Evolutionary conservation across 2,113 vertebrate species (phyloP), one percentile per base, ranked within the genome.

Genomic region (Pygoscelis adeliae): DNA sequence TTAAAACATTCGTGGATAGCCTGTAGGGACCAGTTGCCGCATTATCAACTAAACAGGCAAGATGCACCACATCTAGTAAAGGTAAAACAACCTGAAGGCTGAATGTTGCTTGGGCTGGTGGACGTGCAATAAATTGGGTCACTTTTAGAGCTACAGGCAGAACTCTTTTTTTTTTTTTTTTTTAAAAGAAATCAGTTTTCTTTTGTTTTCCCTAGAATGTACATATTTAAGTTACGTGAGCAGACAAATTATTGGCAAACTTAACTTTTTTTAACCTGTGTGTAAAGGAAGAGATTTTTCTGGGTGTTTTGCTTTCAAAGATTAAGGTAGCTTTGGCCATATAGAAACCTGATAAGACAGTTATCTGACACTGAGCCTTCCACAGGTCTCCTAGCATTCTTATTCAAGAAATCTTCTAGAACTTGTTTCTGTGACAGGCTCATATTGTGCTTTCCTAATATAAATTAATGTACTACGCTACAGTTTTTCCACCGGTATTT

Each of bases 1-100:
- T 97, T 99, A 62, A 99, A 99, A 79, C 99, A 99, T 96, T 99
- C 99, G 25, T 99, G 99, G 99, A 99, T 99, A 93, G 98, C 99
- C 82, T 99, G 99, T 91, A 98, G 99, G 97, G 99, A 99, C 87
- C 98, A 99, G 92, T 95, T 99, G 90, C 99, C 99, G 1, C 99
- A 99, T 98, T 99, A 99, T 96, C 99, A 99, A 95, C 99, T 99
- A 63, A 99, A 98, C 58, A 99, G 98, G 79, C 99, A 99, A 94
- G 99, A 99, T 74, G 98, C 98, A 34, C 98, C 99, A 16, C 99
- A 99, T 97, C 98, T 99, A 53, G 98, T 99, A 95, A 99, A 99
- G 98, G 99, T 99, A 98, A 98, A 96, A 38, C 23, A 56, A 17
- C 71, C 22, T 22, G 36, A 26, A 49, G 50, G 21, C 32, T 30